Evolutionary conservation across 2,797 vertebrate species (phyloP).

Genomic region (Epinephelus coioides): DNA sequence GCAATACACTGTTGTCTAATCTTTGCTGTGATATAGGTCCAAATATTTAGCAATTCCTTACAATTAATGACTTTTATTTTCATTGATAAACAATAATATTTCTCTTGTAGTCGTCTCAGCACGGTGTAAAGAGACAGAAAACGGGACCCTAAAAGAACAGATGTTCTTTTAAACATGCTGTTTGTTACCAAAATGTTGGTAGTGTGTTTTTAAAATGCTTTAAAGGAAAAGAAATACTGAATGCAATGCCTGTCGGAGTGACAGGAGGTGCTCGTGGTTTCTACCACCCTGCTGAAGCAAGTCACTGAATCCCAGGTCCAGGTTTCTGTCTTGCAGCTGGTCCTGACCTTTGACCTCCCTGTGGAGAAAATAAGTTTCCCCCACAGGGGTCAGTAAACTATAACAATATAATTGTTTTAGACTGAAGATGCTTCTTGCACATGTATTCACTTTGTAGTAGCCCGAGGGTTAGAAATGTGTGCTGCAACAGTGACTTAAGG

Average conservation of each 20-base stretch:
- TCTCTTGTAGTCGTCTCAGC: neutral
- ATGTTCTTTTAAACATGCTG: neutral
- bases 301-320: neutral
- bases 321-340: neutral
- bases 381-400: slow-evolving; percentile 3
- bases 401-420: slow-evolving; percentile 23
- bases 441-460: slow-evolving; percentile 25
- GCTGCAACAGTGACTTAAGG: slow-evolving; percentile 11
- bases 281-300: neutral
- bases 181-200: slow-evolving; percentile 31
- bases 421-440: slow-evolving; percentile 7
- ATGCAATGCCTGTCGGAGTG: neutral
- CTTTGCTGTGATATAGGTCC: slow-evolving; percentile 49
- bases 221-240: neutral
- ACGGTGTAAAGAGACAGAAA: neutral
- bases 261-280: neutral
- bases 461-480: slow-evolving; percentile 23
- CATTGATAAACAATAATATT: slow-evolving; percentile 11
- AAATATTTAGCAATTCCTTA: slow-evolving; percentile 23
- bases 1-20: slow-evolving; percentile 57
- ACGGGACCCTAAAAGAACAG: neutral
- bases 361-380: neutral
- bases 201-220: slow-evolving; percentile 32
- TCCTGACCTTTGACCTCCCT: slow-evolving; percentile 11
- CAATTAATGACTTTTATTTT: neutral